Conservation (phyloP, 1,140 invertebrate species). For the Heliothis subflexa region DNA sequence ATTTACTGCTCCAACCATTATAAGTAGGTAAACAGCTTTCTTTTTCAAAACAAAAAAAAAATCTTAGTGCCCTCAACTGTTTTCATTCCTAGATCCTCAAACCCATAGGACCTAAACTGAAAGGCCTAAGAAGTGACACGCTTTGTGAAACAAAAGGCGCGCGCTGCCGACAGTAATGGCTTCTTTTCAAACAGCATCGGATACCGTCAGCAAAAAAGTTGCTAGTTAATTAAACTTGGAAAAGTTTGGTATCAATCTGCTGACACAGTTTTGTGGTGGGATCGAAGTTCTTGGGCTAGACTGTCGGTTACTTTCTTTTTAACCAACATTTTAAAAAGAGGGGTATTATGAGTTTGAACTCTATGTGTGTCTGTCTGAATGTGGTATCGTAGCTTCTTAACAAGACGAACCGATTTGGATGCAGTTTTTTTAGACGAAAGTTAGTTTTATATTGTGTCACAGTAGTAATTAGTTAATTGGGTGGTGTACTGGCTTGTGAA, state of each 20-base stretch:
- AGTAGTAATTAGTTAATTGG: no score
- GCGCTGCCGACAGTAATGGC: constrained; percentile 29
- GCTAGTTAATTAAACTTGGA: constrained; percentile 22
- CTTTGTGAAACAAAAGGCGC: constrained; percentile 38
- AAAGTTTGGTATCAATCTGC: constrained; percentile 24
- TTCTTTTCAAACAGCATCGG: constrained; percentile 39
- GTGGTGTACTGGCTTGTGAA: no score
- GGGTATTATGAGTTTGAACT: no score
- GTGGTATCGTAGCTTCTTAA: no score
- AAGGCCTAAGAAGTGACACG: constrained; percentile 41
- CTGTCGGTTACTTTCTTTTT: not conserved
- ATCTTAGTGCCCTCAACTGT: not conserved
- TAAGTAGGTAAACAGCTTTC: not conserved
- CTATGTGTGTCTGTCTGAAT: no score
- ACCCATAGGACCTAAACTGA: constrained; percentile 13
- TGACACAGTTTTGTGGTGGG: constrained; percentile 7
- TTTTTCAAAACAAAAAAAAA: not conserved
- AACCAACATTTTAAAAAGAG: no score
- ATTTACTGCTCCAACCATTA: no score
- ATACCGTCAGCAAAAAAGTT: constrained; percentile 43
- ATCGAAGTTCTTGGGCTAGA: not conserved
- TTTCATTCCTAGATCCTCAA: constrained; percentile 17
- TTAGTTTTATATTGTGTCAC: no score
- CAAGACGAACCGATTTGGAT: no score
- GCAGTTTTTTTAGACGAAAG: no score